Base-by-base conservation (phyloP, 2,113 vertebrate genomes). In the Thunnus thynnus region DNA sequence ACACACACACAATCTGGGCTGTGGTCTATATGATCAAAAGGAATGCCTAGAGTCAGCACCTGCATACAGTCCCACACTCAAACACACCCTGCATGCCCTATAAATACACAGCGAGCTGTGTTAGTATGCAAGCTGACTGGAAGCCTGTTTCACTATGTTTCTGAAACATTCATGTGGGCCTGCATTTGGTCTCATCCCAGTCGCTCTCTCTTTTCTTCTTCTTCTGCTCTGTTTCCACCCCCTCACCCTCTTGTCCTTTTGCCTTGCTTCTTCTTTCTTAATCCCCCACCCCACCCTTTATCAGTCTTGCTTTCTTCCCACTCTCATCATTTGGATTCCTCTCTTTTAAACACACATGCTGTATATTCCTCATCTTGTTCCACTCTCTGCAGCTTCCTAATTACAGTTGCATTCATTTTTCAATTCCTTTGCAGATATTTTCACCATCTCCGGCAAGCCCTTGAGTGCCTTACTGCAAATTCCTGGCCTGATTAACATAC, bases 141-240 rank as follows among this genome's bases (percentile, higher is more conserved):
- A 83, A 82, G 61, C 60, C 48, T 67, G 55, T 68, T 80, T 84
- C 58, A 68, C 65, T 56, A 61, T 3, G 63, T 66, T 66, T 75
- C 20, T 87, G 70, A 92, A 92, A 91, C 88, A 90, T 88, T 89
- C 76, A 92, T 93, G 89, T 65, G 62, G 71, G 68, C 80, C 72
- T 76, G 62, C 71, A 63, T 92, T 88, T 76, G 70, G 70, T 82
- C 56, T 88, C 56, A 57, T 72, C 78, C 56, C 74, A 73, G 66
- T 80, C 76, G 83, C 77, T 69, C 81, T 58, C 63, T 25, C 46
- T 51, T 54, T 51, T 75, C 54, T 80, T 72, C 32, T 48, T 77
- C 56, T 22, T 12, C 52, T 78, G 47, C 57, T 75, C 16, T 67
- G 13, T 80, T 69, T 89, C 83, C 85, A 69, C 75, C 78, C 85